Percentiles rank a stretch among this genome's conserved stretches.
These are phyloP conservation scores for Epizoanthus rinbou DNA, from an alignment of 92 coral and sea anemone species.

Conservation along the genomic window DNA sequence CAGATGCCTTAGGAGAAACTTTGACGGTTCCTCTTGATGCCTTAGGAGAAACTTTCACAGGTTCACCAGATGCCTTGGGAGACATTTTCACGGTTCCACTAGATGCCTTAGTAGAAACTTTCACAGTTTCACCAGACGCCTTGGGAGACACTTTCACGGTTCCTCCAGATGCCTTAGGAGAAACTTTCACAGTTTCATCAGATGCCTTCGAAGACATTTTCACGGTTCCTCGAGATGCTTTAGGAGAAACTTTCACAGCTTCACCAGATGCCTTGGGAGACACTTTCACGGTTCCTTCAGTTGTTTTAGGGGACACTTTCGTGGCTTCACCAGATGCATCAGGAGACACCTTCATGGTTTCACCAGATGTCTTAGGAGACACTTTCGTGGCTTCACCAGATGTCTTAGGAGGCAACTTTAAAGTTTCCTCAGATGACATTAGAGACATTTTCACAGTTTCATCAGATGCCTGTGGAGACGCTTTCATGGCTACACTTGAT, in stretches of 20 bases:
- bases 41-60: conserved; percentile 6
- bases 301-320: conserved; percentile 25
- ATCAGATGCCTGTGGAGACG: conserved; percentile 9
- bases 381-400: conserved; percentile 27
- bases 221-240: neutral
- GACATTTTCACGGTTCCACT: conserved; percentile 6
- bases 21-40: neutral
- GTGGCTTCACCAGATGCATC: conserved; percentile 14
- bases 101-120: conserved; percentile 35
- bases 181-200: conserved; percentile 10
- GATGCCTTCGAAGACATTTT: conserved; percentile 31
- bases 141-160: conserved; percentile 25
- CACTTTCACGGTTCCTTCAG: conserved; percentile 1
- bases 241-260: neutral
- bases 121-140: conserved; percentile 6
- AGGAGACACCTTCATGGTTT: neutral
- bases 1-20: conserved; percentile 32
- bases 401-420: conserved; percentile 28
- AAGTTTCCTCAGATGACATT: neutral
- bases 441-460: conserved; percentile 33
- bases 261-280: conserved; percentile 39
- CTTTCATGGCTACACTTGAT: neutral
- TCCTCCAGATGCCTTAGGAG: conserved; percentile 32
- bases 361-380: conserved; percentile 10
- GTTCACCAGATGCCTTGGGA: conserved; percentile 34